Evolutionary conservation across 2,113 vertebrate genomes (phyloP).

Genomic region (Sinocyclocheilus maitianheensis): DNA sequence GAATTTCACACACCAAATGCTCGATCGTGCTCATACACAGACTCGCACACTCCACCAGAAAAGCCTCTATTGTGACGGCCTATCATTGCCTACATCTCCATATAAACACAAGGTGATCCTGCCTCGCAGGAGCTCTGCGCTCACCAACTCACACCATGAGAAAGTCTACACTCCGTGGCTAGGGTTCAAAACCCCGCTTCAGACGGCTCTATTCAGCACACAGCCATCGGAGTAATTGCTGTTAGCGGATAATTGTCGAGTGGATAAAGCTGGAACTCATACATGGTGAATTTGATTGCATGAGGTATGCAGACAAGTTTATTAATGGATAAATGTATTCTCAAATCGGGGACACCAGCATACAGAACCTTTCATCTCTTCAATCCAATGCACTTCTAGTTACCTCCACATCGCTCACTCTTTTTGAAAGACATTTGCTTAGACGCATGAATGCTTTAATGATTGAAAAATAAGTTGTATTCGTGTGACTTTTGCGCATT

Average conservation of each 20-base stretch:
- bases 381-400: not conserved
- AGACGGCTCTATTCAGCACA: conserved; percentile 52
- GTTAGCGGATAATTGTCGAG: conserved; percentile 30
- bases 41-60: conserved; percentile 52
- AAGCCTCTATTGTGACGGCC: conserved; percentile 47
- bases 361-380: conserved; percentile 57
- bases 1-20: conserved; percentile 54
- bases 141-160: conserved; percentile 37
- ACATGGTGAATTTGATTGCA: conserved; percentile 28
- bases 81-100: conserved; percentile 43
- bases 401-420: not conserved
- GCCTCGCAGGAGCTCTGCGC: not conserved
- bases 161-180: conserved; percentile 37
- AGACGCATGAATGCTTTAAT: not conserved
- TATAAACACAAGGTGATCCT: conserved; percentile 53
- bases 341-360: conserved; percentile 38
- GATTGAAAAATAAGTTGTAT: conserved; percentile 1
- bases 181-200: conserved; percentile 36
- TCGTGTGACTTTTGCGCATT: not conserved
- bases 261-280: conserved; percentile 44
- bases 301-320: conserved; percentile 27
- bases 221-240: conserved; percentile 40
- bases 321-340: conserved; percentile 22
- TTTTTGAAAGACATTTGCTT: conserved; percentile 50
- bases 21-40: conserved; percentile 44